Percentiles rank a stretch among this genome's conserved stretches.
phyloP scores from a whole-genome alignment of 2,888 invertebrate species.

The Melanophora roralis region DNA sequence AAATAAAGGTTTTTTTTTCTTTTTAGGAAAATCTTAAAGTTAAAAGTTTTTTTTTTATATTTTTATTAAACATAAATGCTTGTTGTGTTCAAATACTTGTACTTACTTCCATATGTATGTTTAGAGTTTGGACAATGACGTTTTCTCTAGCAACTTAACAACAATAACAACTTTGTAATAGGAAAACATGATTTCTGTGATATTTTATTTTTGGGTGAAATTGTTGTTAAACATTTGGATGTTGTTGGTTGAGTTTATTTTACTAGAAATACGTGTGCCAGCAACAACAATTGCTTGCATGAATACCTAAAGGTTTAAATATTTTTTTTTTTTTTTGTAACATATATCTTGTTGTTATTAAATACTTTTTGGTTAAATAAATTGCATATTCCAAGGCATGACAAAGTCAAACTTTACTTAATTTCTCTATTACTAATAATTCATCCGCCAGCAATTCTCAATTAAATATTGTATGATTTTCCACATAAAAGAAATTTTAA shows the following conservation, averaged over 20 bases:
- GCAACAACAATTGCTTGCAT: conserved; percentile 57
- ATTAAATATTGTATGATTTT: not conserved
- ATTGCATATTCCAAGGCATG: conserved; percentile 48
- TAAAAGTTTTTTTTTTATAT: conserved; percentile 36
- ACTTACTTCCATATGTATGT: no score
- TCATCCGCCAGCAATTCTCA: not conserved
- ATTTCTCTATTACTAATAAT: conserved; percentile 41
- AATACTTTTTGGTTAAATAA: conserved; percentile 24
- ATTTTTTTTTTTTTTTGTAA: conserved; percentile 23
- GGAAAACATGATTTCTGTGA: conserved; percentile 52
- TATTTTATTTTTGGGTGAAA: conserved; percentile 42
- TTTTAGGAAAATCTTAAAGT: conserved; percentile 19
- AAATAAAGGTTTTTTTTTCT: conserved; percentile 52
- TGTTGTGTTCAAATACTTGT: conserved; percentile 5
- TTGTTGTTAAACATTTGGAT: conserved; percentile 59
- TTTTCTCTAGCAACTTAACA: conserved; percentile 28
- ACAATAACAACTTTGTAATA: conserved; percentile 28
- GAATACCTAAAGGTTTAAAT: conserved; percentile 54
- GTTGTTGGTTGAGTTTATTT: conserved; percentile 1
- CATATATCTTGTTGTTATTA: conserved; percentile 28
- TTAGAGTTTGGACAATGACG: conserved; percentile 11
- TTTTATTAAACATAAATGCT: conserved; percentile 51
- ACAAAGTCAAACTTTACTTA: conserved; percentile 44
- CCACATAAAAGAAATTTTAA: no score
- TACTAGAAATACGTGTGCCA: conserved; percentile 58